These are phyloP conservation scores for Sicus ferrugineus DNA, from an alignment of 2,888 invertebrate genomes.

Conservation along the genomic window DNA sequence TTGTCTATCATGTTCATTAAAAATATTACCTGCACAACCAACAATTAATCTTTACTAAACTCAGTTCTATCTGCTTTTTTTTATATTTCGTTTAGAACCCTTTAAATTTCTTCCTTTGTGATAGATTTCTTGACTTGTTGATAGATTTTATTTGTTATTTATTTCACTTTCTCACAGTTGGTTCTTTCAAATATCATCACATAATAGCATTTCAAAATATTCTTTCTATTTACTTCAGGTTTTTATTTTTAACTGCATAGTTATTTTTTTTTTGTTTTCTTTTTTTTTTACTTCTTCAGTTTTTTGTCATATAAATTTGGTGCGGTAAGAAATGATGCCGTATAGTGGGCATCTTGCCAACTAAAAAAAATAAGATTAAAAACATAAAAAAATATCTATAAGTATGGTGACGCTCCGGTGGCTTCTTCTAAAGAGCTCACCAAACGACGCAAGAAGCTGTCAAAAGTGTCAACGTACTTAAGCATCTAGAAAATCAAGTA, in stretches of 20 bases:
- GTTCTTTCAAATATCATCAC: conserved; percentile 14
- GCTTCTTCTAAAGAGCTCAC: neutral
- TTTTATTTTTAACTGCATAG: neutral
- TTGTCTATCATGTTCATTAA: too few relatives aligned
- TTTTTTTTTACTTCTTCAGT: neutral
- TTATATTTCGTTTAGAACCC: too few relatives aligned
- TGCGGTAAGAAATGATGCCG: neutral
- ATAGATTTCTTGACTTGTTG: neutral
- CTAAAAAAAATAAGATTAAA: neutral
- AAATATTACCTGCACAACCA: too few relatives aligned
- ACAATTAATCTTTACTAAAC: too few relatives aligned
- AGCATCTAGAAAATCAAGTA: conserved; percentile 15
- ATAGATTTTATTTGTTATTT: conserved; percentile 9
- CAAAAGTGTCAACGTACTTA: conserved; percentile 45
- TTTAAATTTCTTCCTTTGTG: neutral
- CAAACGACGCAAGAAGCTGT: conserved; percentile 31
- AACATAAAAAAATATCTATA: neutral
- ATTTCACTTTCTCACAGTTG: neutral
- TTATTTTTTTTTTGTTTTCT: neutral
- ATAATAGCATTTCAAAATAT: conserved; percentile 10
- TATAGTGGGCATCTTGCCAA: conserved; percentile 16
- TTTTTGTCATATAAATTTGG: conserved; percentile 8
- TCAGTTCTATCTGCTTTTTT: too few relatives aligned
- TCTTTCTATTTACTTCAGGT: neutral
- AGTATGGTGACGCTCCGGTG: neutral